Evolutionary conservation across 2,113 vertebrate species (phyloP), one percentile per base, ranked within the genome.

Genomic region (Pedetes capensis): DNA sequence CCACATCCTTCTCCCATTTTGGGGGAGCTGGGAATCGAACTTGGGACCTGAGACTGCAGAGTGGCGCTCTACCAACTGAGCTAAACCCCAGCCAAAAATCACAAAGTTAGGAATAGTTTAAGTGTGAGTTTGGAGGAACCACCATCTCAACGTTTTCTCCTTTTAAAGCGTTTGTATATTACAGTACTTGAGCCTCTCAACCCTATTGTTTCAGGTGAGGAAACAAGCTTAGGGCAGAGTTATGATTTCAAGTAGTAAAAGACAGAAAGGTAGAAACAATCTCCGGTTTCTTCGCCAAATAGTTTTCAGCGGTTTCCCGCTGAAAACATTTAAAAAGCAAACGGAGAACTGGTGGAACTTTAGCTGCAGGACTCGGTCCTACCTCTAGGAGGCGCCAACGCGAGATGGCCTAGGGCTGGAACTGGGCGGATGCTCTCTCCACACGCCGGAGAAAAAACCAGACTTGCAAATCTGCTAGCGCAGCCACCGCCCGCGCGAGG

Each of bases 301-400:
- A 51, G 51, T 83, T 69, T 53, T 16, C 55, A 34, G 81, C 6
- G 13, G 47, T 37, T 84, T 79, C 37, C 34, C 13, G 10, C 39
- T 9, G 5, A 49, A 78, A 85, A 44, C 44, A 12, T 39, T 71
- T 17, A 27, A 37, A 59, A 12, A 64, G 78, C 9, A 8, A 68
- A 11, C 9, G 0, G 2, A 44, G 66, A 37, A 32, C 22, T 20
- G 2, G 22, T 29, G 3, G 61, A 17, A 44, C 16, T 61, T n/a
- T 4, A 34, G 44, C 47, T 51, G 92, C 64, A 91, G 63, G 71
- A 23, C 18, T 42, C 6, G n/a, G 55, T 7, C n/a, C 2, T 44
- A 47, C 87, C 91, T 91, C 68, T 51, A 96, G 95, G 93, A 2
- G 91, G 93, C 87, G 85, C 80, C 69, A 34, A 53, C 7, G 7